Conservation (phyloP, 2,797 vertebrate genomes). For the Rhinatrema bivittatum region DNA sequence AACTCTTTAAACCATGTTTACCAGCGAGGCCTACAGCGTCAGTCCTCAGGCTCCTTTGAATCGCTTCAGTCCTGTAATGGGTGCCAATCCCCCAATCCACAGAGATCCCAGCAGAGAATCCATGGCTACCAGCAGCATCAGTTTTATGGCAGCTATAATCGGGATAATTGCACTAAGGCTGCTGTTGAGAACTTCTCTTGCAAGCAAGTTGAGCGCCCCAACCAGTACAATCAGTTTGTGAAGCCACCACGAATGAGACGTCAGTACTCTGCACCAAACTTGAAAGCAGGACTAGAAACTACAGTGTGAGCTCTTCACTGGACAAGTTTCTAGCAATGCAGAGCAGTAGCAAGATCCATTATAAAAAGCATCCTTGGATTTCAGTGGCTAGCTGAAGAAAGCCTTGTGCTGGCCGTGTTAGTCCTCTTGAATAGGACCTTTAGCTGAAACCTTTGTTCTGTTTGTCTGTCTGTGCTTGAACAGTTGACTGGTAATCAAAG, state of each 20-base stretch:
- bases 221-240: constrained; percentile 67
- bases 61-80: constrained; percentile 31
- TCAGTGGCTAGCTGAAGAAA: no score
- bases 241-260: constrained; percentile 89
- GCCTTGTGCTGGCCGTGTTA: no score
- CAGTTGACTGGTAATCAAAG: no score
- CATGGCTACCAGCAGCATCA: constrained; percentile 63
- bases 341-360: background rate
- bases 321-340: constrained; percentile 19
- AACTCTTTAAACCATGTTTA: constrained; percentile 84
- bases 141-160: constrained; percentile 54
- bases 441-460: no score
- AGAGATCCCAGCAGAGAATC: constrained; percentile 64
- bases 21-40: constrained; percentile 37
- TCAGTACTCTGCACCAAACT: constrained; percentile 90
- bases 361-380: no score
- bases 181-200: constrained; percentile 41
- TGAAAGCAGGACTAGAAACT: constrained; percentile 89
- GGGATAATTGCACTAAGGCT: constrained; percentile 38
- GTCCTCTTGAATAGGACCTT: no score
- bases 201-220: constrained; percentile 56
- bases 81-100: constrained; percentile 57
- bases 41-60: constrained; percentile 48
- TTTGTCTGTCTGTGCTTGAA: no score
- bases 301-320: constrained; percentile 63